Base-by-base conservation (phyloP, 1,140 invertebrate genomes). In the Teleopsis dalmanni region DNA sequence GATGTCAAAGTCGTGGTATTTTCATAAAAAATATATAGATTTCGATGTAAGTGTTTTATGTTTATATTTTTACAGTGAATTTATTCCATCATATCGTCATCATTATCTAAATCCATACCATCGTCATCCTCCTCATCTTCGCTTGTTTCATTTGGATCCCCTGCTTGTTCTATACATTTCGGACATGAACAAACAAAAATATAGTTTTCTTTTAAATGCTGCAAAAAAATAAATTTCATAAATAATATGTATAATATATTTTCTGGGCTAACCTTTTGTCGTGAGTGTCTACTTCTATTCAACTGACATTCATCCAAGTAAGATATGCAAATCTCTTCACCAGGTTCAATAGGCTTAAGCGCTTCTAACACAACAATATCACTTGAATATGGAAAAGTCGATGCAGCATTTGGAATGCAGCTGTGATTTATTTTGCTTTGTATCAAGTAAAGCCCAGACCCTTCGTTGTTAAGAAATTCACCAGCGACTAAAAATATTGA, bases 381-480 rank as follows among this genome's bases (percentile, higher is more conserved):
- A 62, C 92, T 91, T 42, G 89, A 90, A 61, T 89, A 80, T 2
- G 85, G 84, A 66, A 96, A 97, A 16, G 81, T 81, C 1, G 87
- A 81, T 59, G 84, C 80, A 3, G 91, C 89, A 75, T 95, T 96
- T 5, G 93, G 91, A 1, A 76, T 65, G 69, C 94, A 98, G 64
- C 90, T 95, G 70, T 98, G 94, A 74, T 97, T 97, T 46, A 87
- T 83, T 27, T 83, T 76, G 65, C 91, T 94, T 67, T 96, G 92
- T 1, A 88, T 56, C 14, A 76, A 60, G 72, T 90, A 97, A 0
- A 98, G 72, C 2, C 88, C 94, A 14, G 91, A 92, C 2, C 93
- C 94, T 78, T 97, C 93, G 70, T 86, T 92, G 68, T 96, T 91
- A 13, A 96, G 69, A 70, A 96, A 97, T 49, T 81, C 75, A 16